Evolutionary conservation across 2,113 vertebrate species (phyloP), one percentile per base, ranked within the genome.

Genomic region (Solea senegalensis): DNA sequence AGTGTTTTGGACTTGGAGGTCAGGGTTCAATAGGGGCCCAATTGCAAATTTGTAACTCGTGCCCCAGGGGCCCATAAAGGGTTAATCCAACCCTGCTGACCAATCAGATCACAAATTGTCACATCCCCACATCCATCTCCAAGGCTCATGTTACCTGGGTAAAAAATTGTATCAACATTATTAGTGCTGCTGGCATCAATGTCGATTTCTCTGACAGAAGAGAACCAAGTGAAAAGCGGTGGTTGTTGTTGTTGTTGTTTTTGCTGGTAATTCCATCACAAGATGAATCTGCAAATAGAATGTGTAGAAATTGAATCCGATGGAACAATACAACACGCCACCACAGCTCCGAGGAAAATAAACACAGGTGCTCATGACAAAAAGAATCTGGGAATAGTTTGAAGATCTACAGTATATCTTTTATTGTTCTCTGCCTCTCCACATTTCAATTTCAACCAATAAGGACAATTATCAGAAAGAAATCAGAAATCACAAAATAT

Each of bases 261-360:
- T 65, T 14, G 34, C 8, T 34, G 67, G 40, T 60, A 58, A 72
- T 72, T 40, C 45, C 45, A 67, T 71, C 34, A 48, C 49, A 80
- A 75, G 66, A 78, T 45, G 4, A 68, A 71, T 74, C 46, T 45
- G 39, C 66, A 72, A 71, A 65, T 57, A 71, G 65, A 54, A 40
- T 9, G 5, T 49, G 48, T 14, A 12, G n/a, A n/a, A n/a, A n/a
- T n/a, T n/a, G n/a, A n/a, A n/a, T n/a, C 28, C 57, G 51, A 57
- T 66, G 65, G 43, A 3, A 43, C 39, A 53, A 15, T 27, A 15
- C 39, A 43, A 53, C 49, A 26, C 16, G 16, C 15, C 7, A 5
- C 16, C 16, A 40, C 53, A 44, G 57, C 15, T 64, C 5, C 9
- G 21, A 34, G 61, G 21, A 15, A 72, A 69, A 65, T 13, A 65